phyloP scores from a whole-genome alignment of 2,888 invertebrate species.

The Mythimna vitellina region DNA sequence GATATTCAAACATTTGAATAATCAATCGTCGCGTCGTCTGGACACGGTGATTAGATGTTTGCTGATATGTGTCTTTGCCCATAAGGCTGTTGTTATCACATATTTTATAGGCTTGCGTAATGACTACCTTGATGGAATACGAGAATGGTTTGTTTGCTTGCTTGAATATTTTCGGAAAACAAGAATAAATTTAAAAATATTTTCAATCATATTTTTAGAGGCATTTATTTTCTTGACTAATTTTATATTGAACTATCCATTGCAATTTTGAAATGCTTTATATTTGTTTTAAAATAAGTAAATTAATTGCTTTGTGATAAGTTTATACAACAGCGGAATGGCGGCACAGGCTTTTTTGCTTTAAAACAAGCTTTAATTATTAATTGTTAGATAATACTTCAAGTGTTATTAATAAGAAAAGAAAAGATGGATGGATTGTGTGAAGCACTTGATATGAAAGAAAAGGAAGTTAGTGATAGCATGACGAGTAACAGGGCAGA shows the following conservation, averaged over 20 bases:
- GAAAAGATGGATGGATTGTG: too few relatives aligned
- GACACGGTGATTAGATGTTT: conserved; percentile 54
- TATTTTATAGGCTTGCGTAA: conserved; percentile 51
- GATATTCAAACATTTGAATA: conserved; percentile 66
- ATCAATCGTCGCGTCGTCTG: conserved; percentile 51
- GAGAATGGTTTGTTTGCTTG: conserved; percentile 21
- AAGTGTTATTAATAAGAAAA: not conserved
- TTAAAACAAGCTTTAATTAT: too few relatives aligned
- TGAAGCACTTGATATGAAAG: too few relatives aligned
- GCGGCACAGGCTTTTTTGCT: not conserved
- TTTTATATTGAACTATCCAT: not conserved
- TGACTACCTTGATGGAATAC: conserved; percentile 36
- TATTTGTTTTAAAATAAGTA: not conserved
- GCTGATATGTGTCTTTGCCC: conserved; percentile 48
- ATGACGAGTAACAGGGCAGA: too few relatives aligned
- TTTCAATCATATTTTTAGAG: not conserved
- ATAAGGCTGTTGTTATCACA: conserved; percentile 44
- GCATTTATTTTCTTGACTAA: not conserved
- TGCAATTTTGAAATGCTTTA: not conserved
- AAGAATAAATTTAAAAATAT: not conserved
- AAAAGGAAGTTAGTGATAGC: too few relatives aligned
- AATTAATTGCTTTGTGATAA: too few relatives aligned
- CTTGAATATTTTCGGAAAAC: not conserved
- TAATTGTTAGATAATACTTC: not conserved
- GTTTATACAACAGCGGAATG: too few relatives aligned